phyloP scores from a whole-genome alignment of 2,888 invertebrate species.

The Morpho achilles region DNA sequence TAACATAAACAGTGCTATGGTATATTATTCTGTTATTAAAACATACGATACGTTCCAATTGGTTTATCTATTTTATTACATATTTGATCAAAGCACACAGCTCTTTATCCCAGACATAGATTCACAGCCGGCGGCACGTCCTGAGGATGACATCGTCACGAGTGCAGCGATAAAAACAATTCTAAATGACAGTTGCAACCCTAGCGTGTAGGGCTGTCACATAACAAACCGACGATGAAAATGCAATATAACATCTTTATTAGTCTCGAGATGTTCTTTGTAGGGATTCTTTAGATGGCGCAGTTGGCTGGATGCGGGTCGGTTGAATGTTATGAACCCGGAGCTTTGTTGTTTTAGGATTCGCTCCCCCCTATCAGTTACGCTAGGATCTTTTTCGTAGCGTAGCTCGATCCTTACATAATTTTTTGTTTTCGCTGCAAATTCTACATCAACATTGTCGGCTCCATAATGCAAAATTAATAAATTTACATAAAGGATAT shows the following conservation, averaged over 20 bases:
- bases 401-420: neutral
- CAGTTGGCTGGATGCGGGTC: constrained; percentile 31
- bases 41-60: too few relatives aligned
- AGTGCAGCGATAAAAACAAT: constrained; percentile 34
- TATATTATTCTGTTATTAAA: too few relatives aligned
- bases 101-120: constrained; percentile 24
- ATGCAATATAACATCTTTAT: constrained; percentile 15
- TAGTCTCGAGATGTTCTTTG: constrained; percentile 23
- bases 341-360: constrained; percentile 30
- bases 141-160: constrained; percentile 28
- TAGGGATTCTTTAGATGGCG: constrained; percentile 18
- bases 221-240: neutral
- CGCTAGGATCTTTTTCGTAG: constrained; percentile 7
- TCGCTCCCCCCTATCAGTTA: constrained; percentile 22
- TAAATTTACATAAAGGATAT: too few relatives aligned
- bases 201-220: constrained; percentile 27
- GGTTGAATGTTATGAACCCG: constrained; percentile 27
- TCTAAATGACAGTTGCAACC: constrained; percentile 32
- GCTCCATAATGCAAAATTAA: constrained; percentile 43
- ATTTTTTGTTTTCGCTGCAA: constrained; percentile 2
- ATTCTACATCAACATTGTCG: constrained; percentile 1
- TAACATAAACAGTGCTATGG: too few relatives aligned
- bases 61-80: constrained; percentile 32
- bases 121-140: constrained; percentile 29
- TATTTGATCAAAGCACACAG: constrained; percentile 36